Evolutionary conservation across 1,140 invertebrate genomes (phyloP).

Genomic region (Pseudomyrmex concolor): DNA sequence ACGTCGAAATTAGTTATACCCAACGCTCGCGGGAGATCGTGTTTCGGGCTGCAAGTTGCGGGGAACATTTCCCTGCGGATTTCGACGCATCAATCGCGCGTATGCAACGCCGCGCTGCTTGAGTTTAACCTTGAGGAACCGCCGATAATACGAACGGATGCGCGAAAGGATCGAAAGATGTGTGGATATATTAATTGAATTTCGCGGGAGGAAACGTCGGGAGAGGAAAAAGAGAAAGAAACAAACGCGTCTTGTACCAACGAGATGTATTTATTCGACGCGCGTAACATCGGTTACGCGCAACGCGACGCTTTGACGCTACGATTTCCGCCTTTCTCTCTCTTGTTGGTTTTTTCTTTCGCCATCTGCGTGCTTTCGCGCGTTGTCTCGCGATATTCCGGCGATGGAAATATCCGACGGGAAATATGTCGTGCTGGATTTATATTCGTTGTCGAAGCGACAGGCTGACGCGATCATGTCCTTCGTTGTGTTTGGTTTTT

Average conservation of each 20-base stretch:
- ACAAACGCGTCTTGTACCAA: background rate
- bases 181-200: no score
- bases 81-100: slow-evolving; percentile 14
- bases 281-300: background rate
- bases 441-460: slow-evolving; percentile 56
- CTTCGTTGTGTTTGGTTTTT: slow-evolving; percentile 25
- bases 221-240: background rate
- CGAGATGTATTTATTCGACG: background rate
- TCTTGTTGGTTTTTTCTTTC: background rate
- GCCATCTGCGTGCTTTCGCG: background rate
- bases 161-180: no score
- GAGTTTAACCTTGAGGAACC: slow-evolving; percentile 21
- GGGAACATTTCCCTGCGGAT: slow-evolving; percentile 36
- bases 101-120: background rate
- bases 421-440: slow-evolving; percentile 56
- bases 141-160: background rate
- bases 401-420: slow-evolving; percentile 37
- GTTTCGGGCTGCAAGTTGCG: slow-evolving; percentile 51
- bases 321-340: slow-evolving; percentile 33
- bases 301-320: background rate
- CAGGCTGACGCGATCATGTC: slow-evolving; percentile 39
- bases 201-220: background rate
- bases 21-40: slow-evolving; percentile 63
- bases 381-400: background rate
- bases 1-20: slow-evolving; percentile 71